Evolutionary conservation across 2,113 vertebrate genomes (phyloP), one percentile per base, ranked within the genome.

Genomic region (Pedionomus torquatus): DNA sequence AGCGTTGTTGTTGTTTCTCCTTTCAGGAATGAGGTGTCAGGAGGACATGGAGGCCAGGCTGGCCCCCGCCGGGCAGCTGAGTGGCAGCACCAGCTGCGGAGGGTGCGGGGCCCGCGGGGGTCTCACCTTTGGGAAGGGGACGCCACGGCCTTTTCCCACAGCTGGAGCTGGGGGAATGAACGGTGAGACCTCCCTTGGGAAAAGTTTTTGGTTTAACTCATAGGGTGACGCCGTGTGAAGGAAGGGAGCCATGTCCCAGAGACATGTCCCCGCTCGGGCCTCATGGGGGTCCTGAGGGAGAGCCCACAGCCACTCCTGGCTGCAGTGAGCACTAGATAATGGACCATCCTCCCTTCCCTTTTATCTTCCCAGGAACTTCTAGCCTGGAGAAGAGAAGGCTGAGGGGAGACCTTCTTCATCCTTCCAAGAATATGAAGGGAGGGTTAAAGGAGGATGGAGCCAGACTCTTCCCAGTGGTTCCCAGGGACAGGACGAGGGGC

Each of bases 31-130:
- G 96, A 97, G 58, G 98, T 98, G 99, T 98, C 98, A 98, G 93
- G 97, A 98, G 97, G 98, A 98, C 97, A 97, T 95, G 97, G 97
- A 96, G 98, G 96, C 92, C 97, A 98, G 96, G 95, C 66, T 97
- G 83, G 96, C 94, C 95, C 97, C 97, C 19, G 89, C 92, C 41
- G 97, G 79, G 97, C 43, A 6, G 15, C 78, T 92, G 98, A 99
- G 91, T 98, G 99, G 99, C 97, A 90, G 97, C 79, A 77, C 97
- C 99, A 99, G 99, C 98, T 98, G 98, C 77, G 5, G 24, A 13
- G 66, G 95, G 85, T 54, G 41, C 72, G 31, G 46, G 5, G 41
- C 83, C 69, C 89, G 1, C 2, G 0, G 14, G 9, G 18, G 75
- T 97, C 97, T 49, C 93, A 89, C 74, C 9, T 4, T 33, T 17